Conservation (phyloP, 2,888 invertebrate species). For the Coremacera marginata region DNA sequence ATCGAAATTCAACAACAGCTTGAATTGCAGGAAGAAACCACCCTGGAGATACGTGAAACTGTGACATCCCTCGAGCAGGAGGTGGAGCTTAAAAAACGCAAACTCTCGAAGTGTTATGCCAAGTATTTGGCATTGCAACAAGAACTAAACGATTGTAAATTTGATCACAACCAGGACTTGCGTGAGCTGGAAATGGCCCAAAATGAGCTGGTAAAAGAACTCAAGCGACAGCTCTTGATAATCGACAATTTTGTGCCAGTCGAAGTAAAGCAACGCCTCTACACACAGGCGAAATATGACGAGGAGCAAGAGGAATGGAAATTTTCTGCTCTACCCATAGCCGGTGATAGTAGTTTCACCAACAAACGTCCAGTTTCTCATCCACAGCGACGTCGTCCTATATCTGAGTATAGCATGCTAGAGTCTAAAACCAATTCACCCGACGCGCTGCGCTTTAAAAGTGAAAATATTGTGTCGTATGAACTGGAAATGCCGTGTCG, state of each 20-base stretch:
- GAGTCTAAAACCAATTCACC: conserved; percentile 63
- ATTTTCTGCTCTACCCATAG: conserved; percentile 66
- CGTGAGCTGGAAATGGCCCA: conserved; percentile 92
- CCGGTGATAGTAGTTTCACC: conserved; percentile 65
- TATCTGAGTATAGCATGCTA: conserved; percentile 73
- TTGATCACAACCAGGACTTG: conserved; percentile 91
- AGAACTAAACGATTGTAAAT: conserved; percentile 85
- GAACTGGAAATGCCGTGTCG: conserved; percentile 70
- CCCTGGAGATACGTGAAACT: conserved; percentile 89
- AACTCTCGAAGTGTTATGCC: conserved; percentile 89
- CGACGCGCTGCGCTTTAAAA: conserved; percentile 64
- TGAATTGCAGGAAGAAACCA: conserved; percentile 93
- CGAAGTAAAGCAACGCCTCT: conserved; percentile 81
- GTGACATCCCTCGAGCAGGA: conserved; percentile 95
- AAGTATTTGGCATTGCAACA: conserved; percentile 81
- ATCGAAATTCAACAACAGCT: conserved; percentile 95
- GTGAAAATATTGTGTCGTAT: conserved; percentile 68
- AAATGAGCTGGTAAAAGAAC: conserved; percentile 90
- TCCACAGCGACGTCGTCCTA: conserved; percentile 75
- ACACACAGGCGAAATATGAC: conserved; percentile 81
- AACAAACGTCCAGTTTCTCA: conserved; percentile 75
- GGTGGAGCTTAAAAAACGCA: conserved; percentile 94
- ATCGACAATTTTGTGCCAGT: conserved; percentile 92
- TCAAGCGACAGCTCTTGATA: conserved; percentile 88
- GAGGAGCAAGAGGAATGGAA: conserved; percentile 86